A percentile compares a stretch with the other conserved stretches of the same genome.
Evolutionary conservation across 2,113 vertebrate species (phyloP).

Genomic region (Mionectes macconnelli): DNA sequence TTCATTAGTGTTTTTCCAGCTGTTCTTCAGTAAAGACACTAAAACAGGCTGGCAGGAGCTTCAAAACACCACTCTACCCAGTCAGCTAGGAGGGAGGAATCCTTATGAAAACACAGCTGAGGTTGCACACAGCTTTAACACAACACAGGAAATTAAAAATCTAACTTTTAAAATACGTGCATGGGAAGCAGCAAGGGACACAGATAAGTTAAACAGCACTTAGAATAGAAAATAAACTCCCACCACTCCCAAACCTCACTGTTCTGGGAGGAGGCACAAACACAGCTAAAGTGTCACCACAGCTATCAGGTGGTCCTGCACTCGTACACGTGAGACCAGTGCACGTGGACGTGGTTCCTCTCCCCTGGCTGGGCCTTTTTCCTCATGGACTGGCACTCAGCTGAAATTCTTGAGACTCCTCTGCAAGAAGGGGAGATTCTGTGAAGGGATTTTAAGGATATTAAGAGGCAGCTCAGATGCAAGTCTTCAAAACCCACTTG

Average conservation of each 20-base stretch:
- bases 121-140: conserved; percentile 28
- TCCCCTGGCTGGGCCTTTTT: not conserved
- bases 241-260: not conserved
- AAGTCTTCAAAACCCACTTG: not conserved
- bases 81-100: conserved; percentile 39
- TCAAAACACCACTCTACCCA: conserved; percentile 21
- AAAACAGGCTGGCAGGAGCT: conserved; percentile 18
- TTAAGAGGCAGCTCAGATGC: not conserved
- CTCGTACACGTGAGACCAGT: not conserved
- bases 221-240: not conserved
- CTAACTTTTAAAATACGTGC: not conserved
- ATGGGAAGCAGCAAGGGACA: conserved; percentile 3
- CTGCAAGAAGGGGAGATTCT: not conserved
- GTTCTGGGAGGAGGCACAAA: not conserved
- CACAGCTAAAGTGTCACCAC: conserved; percentile 37
- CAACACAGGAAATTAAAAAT: conserved; percentile 64
- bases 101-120: conserved; percentile 63
- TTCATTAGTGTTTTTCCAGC: conserved; percentile 46
- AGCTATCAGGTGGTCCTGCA: conserved; percentile 13
- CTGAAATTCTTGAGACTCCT: not conserved
- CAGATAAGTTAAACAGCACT: not conserved
- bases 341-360: not conserved
- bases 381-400: not conserved
- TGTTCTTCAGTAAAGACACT: conserved; percentile 6
- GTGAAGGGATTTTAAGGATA: not conserved